phyloP scores from a whole-genome alignment of 2,888 invertebrate genomes.

The Oxytorus armatus region DNA sequence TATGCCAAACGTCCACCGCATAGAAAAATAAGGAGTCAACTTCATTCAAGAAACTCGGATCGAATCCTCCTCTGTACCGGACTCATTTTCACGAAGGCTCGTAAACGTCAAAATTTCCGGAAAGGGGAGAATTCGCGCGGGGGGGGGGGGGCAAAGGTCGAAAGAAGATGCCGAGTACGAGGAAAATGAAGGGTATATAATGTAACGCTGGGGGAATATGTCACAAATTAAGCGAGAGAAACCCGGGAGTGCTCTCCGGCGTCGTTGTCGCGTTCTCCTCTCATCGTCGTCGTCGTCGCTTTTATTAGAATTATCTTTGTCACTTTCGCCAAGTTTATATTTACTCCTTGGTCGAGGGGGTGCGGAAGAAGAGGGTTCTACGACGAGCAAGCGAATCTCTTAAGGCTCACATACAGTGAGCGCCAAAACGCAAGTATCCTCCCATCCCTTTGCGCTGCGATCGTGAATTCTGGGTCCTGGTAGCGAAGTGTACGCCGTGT shows the following conservation, averaged over 20 bases:
- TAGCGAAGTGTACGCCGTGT: constrained; percentile 28
- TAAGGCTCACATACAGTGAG: constrained; percentile 77
- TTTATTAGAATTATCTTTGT: constrained; percentile 85
- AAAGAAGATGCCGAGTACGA: constrained; percentile 38
- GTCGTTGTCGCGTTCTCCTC: constrained; percentile 73
- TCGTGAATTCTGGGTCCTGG: constrained; percentile 26
- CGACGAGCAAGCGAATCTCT: constrained; percentile 78
- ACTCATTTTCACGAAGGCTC: constrained; percentile 6
- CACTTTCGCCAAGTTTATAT: constrained; percentile 84
- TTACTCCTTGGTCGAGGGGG: constrained; percentile 78
- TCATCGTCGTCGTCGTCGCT: constrained; percentile 79
- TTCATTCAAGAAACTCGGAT: neutral
- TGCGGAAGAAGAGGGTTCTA: constrained; percentile 21
- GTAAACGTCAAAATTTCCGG: constrained; percentile 29
- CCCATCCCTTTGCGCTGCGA: constrained; percentile 38
- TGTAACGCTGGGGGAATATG: constrained; percentile 82
- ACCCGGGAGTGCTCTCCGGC: constrained; percentile 78
- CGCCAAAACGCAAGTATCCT: constrained; percentile 46
- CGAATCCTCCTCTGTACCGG: neutral
- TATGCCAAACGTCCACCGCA: neutral
- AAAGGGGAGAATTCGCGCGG: constrained; percentile 10
- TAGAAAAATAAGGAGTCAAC: neutral
- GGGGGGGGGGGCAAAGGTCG: constrained; percentile 39
- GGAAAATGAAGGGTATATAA: constrained; percentile 73
- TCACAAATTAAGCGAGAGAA: constrained; percentile 83